Evolutionary conservation across 2,888 invertebrate species (phyloP), one percentile per base, ranked within the genome.

Genomic region (Drosophila fungiperda): DNA sequence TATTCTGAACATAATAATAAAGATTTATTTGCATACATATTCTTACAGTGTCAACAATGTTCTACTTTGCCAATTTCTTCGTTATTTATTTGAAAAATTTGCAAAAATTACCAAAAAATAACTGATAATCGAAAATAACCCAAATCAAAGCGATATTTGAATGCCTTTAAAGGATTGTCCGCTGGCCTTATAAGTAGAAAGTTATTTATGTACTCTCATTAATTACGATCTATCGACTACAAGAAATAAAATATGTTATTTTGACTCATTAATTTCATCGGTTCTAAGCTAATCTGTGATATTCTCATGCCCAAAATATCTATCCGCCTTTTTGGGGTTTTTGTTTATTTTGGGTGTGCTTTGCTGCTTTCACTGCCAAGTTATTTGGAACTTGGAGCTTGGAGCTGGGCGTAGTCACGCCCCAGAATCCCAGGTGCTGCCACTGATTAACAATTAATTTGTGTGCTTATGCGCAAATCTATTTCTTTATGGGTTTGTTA

Each of bases 321-420:
- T 42, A 40, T 29, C 15, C 38, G 38, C 32, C 33, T 60, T 35
- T 33, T 38, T 57, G 38, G 3, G 1, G 8, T 38, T 36, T 20
- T 20, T 38, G 11, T 12, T 36, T 54, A 15, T 15, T 26, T 3
- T 54, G 38, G 38, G 9, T 50, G 20, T 36, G 45, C 15, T 29
- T 45, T 61, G 29, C 58, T 55, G 74, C 68, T 78, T 78, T 73
- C 69, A 52, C 68, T 72, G n/a, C 17, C 48, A 58, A 7, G 2
- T 35, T 11, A 32, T 1, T 29, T 29, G 9, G 50, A n/a, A 29
- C 17, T n/a, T 23, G 45, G 42, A 12, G 42, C 11, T 20, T 1
- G 26, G 20, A 57, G 9, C 6, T 12, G 55, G 29, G 9, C 11
- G 53, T 38, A 32, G 23, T 7, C n/a, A 58, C 45, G 60, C 50